Conservation (phyloP, 2,888 invertebrate species). For the Epistrophe eligans region DNA sequence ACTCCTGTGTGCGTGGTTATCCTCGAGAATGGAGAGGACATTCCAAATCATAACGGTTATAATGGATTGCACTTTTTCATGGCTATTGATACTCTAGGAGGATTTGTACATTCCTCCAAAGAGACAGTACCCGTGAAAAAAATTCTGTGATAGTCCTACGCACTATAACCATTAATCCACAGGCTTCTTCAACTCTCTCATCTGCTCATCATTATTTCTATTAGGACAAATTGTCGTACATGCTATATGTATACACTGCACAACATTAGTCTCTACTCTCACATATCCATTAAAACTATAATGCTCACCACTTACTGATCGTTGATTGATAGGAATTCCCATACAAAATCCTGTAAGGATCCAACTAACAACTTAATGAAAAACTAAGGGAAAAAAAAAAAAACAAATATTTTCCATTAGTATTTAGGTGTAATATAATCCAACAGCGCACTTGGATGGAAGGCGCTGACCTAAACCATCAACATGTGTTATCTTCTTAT, state of each 20-base stretch:
- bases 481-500: constrained; percentile 74
- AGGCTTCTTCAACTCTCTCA: neutral
- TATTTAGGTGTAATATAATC: constrained; percentile 63
- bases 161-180: no score
- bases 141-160: no score
- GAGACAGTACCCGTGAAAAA: no score
- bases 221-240: constrained; percentile 29
- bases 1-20: no score
- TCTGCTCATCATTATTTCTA: neutral
- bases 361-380: constrained; percentile 64
- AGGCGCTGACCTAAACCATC: constrained; percentile 52
- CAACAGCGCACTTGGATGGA: constrained; percentile 53
- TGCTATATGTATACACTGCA: neutral
- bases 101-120: no score
- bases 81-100: no score
- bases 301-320: constrained; percentile 50
- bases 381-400: constrained; percentile 23
- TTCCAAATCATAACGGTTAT: no score
- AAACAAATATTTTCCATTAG: constrained; percentile 72
- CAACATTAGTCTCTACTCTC: constrained; percentile 36
- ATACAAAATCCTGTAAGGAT: constrained; percentile 45
- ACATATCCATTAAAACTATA: constrained; percentile 29
- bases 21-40: no score
- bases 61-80: no score
- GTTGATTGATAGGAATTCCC: constrained; percentile 67